A percentile compares a stretch with the other conserved stretches of the same genome.
These are phyloP conservation scores for Amphipoea lucens DNA, from an alignment of 2,888 invertebrate genomes.

Conservation along the genomic window DNA sequence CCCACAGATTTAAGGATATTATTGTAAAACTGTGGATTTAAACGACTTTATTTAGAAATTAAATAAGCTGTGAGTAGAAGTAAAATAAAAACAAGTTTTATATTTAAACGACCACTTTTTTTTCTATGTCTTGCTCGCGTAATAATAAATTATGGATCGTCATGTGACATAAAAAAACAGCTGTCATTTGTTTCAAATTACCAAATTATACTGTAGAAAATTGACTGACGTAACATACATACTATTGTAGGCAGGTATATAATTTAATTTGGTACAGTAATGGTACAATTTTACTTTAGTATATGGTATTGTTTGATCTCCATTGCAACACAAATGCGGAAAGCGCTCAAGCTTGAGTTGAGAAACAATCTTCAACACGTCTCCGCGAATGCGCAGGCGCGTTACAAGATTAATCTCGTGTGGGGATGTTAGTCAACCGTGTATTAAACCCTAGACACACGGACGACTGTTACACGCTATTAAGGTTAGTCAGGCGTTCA, in stretches of 20 bases:
- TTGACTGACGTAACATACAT: conserved; percentile 14
- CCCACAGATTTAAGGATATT: neutral
- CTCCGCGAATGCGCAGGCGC: conserved; percentile 51
- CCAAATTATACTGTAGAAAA: conserved; percentile 26
- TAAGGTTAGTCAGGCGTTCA: neutral
- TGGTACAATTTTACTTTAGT: conserved; percentile 17
- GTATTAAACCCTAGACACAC: conserved; percentile 37
- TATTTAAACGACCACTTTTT: neutral
- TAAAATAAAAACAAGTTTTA: neutral
- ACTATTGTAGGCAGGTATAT: neutral
- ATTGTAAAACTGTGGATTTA: neutral
- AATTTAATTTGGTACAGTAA: conserved; percentile 11
- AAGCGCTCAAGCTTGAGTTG: conserved; percentile 54
- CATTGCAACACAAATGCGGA: conserved; percentile 60
- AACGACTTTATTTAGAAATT: neutral
- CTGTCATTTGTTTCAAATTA: conserved; percentile 31
- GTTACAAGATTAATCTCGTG: conserved; percentile 56
- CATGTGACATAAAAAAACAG: neutral
- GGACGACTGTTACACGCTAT: neutral
- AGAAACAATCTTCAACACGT: conserved; percentile 56
- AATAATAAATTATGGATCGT: neutral
- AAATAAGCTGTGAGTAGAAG: neutral
- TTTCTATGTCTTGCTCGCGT: neutral
- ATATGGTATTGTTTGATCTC: conserved; percentile 36
- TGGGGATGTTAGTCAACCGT: conserved; percentile 54